phyloP scores from a whole-genome alignment of 2,888 invertebrate genomes.

The Pseudolycoriella hygida region DNA sequence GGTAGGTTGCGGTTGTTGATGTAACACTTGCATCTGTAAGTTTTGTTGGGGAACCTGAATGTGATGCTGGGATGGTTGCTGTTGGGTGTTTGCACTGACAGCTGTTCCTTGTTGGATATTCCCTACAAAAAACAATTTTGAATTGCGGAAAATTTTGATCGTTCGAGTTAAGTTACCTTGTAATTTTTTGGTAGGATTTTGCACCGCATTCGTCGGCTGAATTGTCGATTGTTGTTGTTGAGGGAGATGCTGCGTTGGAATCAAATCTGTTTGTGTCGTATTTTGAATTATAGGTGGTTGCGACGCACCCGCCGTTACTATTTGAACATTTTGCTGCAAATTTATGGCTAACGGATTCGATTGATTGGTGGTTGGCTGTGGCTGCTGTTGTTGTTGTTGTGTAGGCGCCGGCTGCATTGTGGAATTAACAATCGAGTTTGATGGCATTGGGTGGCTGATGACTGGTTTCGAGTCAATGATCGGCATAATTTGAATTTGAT shows the following conservation, averaged over 20 bases:
- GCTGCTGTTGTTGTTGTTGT: constrained; percentile 3
- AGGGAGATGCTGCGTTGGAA: constrained; percentile 2
- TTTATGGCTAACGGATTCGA: constrained; percentile 8
- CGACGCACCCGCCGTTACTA: constrained; percentile 7
- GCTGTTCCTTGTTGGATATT: background rate
- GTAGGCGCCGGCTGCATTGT: constrained; percentile 10
- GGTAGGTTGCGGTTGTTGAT: constrained; percentile 12
- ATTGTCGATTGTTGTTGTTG: constrained; percentile 2
- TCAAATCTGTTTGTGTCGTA: constrained; percentile 1
- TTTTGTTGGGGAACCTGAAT: background rate
- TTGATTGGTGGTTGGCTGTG: background rate
- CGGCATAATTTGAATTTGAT: constrained; percentile 31
- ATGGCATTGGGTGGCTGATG: constrained; percentile 5
- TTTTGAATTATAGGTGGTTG: background rate
- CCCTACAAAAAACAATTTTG: background rate
- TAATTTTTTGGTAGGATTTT: background rate
- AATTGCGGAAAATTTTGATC: background rate
- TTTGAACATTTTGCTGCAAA: constrained; percentile 8
- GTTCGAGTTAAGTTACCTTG: background rate
- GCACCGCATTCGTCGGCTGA: background rate
- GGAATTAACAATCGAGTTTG: constrained; percentile 9
- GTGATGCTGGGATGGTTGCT: constrained; percentile 1
- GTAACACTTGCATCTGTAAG: background rate
- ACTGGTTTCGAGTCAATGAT: constrained; percentile 17
- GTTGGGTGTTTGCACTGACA: constrained; percentile 7